Conservation (phyloP, 2,797 vertebrate species). For the Fistularia commersonii region DNA sequence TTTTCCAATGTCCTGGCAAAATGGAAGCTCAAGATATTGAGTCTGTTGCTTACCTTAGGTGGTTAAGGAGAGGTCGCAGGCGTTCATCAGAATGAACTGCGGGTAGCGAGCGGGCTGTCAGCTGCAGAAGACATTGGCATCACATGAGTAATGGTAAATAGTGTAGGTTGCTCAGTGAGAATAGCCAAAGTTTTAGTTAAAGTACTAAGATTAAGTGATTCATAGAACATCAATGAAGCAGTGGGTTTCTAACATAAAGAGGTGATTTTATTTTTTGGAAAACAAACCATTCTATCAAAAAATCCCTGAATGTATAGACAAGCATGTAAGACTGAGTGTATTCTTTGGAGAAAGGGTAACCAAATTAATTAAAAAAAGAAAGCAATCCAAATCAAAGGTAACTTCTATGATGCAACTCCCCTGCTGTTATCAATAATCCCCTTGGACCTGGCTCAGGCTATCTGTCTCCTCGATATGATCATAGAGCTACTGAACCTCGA, state of each 20-base stretch:
- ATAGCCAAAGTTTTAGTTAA: conserved; percentile 11
- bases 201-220: conserved; percentile 9
- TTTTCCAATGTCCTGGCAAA: conserved; percentile 19
- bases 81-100: conserved; percentile 92
- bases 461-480: too few species aligned
- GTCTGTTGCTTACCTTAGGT: conserved; percentile 87
- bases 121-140: conserved; percentile 71
- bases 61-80: conserved; percentile 91
- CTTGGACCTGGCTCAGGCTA: too few species aligned
- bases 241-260: not conserved
- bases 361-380: too few species aligned
- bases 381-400: too few species aligned
- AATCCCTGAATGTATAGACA: too few species aligned
- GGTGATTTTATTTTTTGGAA: too few species aligned
- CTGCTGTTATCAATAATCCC: too few species aligned
- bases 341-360: too few species aligned
- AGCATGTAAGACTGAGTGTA: too few species aligned
- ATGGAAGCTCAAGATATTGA: conserved; percentile 33
- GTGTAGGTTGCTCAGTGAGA: conserved; percentile 25
- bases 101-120: conserved; percentile 91
- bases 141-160: conserved; percentile 43
- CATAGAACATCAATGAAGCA: conserved; percentile 5
- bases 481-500: too few species aligned
- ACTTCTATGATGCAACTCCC: too few species aligned
- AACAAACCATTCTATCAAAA: too few species aligned